Percentiles rank a stretch among this genome's conserved stretches.
phyloP scores from a whole-genome alignment of 1,140 invertebrate species.

The Orius laevigatus region DNA sequence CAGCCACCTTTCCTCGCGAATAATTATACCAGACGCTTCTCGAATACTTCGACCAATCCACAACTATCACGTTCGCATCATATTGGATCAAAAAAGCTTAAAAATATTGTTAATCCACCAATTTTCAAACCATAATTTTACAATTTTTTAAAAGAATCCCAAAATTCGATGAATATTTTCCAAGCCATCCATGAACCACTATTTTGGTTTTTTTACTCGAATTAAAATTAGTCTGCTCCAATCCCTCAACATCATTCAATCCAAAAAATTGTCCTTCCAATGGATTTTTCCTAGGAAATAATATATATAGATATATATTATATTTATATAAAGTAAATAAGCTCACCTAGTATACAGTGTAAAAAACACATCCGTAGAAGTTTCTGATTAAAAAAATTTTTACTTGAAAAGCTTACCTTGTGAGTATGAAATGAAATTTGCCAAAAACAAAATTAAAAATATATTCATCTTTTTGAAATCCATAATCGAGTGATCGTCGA shows the following conservation, averaged over 20 bases:
- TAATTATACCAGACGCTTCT: constrained; percentile 26
- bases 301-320: background rate
- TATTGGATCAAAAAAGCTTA: constrained; percentile 23
- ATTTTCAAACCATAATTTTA: background rate
- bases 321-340: background rate
- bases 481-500: too few species aligned
- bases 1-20: constrained; percentile 37
- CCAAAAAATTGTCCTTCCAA: background rate
- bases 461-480: too few species aligned
- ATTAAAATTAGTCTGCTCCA: background rate
- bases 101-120: background rate
- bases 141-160: constrained; percentile 1
- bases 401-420: background rate
- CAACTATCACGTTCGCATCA: constrained; percentile 36
- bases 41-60: constrained; percentile 34
- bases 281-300: background rate
- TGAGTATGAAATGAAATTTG: background rate
- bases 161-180: background rate
- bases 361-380: background rate
- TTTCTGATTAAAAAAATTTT: background rate
- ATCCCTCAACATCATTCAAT: background rate
- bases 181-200: background rate
- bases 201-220: background rate
- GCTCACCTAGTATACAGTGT: too few species aligned
- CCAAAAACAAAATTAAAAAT: too few species aligned